Conservation (phyloP, 23 tunicate species). For the Botrylloides violaceus region DNA sequence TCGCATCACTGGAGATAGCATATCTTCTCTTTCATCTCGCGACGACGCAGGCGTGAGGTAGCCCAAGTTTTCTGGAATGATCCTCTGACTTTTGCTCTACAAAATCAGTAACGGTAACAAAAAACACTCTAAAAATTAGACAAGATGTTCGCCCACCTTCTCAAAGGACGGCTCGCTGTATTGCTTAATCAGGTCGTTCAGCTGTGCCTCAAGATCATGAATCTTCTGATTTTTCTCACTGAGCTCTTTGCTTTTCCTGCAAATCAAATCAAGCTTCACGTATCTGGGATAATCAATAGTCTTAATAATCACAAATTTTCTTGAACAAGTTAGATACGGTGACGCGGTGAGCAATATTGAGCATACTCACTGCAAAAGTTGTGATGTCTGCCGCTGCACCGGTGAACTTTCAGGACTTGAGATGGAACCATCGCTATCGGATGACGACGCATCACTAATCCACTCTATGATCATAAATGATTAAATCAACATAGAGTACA, state of each 20-base stretch:
- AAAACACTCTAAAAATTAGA: too few relatives aligned
- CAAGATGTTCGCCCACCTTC: not conserved
- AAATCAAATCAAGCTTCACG: too few relatives aligned
- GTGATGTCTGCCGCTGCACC: constrained; percentile 15
- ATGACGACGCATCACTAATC: constrained; percentile 1
- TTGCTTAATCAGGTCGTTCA: not conserved
- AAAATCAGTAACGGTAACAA: too few relatives aligned
- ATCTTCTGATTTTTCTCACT: constrained; percentile 35
- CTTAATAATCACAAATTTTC: too few relatives aligned
- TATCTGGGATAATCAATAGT: too few relatives aligned
- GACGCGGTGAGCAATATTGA: too few relatives aligned
- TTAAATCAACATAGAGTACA: not conserved
- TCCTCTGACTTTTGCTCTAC: constrained; percentile 17
- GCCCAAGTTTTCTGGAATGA: constrained; percentile 4
- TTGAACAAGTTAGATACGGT: too few relatives aligned
- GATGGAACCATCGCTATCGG: not conserved
- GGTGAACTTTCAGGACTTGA: constrained; percentile 1
- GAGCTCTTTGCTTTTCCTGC: constrained; percentile 34
- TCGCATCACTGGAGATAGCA: not conserved
- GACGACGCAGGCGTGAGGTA: constrained; percentile 20
- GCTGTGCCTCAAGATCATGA: constrained; percentile 33
- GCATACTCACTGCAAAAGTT: constrained; percentile 6
- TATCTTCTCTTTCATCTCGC: not conserved
- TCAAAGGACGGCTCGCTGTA: not conserved
- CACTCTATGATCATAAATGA: too few relatives aligned